Evolutionary conservation across 2,797 vertebrate genomes (phyloP), one percentile per base, ranked within the genome.

Genomic region (Pyrocephalus nanus): DNA sequence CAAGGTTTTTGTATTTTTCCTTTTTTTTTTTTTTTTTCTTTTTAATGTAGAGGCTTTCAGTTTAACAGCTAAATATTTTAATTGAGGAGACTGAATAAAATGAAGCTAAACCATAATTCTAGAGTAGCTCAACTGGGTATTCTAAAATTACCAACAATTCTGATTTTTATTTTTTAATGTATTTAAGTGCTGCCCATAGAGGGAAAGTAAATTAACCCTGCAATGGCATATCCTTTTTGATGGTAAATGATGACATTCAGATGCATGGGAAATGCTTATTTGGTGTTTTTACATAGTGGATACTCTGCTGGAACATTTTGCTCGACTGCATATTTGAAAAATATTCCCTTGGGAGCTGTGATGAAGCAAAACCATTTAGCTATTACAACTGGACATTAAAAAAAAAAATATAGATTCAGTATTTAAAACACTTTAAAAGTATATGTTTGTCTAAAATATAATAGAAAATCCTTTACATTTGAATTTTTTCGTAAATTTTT

Each of bases 381-480:
- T 90, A 86, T 95, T 96, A 95, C 85, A 88, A 82, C 69, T 62
- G 90, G 95, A 96, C 89, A 95, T 96, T 76, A 91, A 96, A 96
- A 96, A 96, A 96, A 96, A 96, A 95, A 90, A 77, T 93, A 96
- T 85, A 92, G 96, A 96, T 97, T 97, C 94, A 92, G 86, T 97
- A 97, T 98, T 97, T 97, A 97, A 98, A 98, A 97, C 96, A 97
- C 85, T 97, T 96, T 95, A 97, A 97, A 98, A 97, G 95, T 96
- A 97, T 97, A 97, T 84, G 93, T 95, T 97, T 96, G 77, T 97
- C 96, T 97, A 98, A 98, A 98, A 98, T 97, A 97, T 93, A 97
- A 98, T 97, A 98, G 89, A 98, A 98, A 98, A 97, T 97, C 90
- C 72, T 97, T 97, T 97, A 96, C 69, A 90, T 96, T 97, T 97